Percentiles rank a stretch among this genome's conserved stretches.
Evolutionary conservation across 2,797 vertebrate genomes (phyloP).

Genomic region (Labroides dimidiatus): DNA sequence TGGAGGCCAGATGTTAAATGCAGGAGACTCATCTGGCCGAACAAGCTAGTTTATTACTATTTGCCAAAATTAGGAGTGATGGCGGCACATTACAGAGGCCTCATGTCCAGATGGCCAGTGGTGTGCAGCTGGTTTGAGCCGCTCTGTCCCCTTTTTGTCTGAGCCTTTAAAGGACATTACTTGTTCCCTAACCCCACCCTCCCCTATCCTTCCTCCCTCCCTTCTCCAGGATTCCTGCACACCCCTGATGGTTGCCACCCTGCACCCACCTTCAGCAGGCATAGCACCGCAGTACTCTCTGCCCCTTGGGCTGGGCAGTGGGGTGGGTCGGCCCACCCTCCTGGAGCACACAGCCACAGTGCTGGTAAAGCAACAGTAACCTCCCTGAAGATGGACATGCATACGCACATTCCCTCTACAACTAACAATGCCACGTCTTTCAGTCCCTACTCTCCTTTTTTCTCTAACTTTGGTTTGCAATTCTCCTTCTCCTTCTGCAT

Average conservation of each 20-base stretch:
- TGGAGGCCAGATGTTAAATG: conserved; percentile 49
- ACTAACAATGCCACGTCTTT: conserved; percentile 67
- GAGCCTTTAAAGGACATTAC: conserved; percentile 39
- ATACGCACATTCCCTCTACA: conserved; percentile 36
- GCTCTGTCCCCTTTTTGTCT: conserved; percentile 11
- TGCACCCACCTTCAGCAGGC: conserved; percentile 97
- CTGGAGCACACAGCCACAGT: conserved; percentile 99
- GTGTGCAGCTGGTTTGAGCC: conserved; percentile 33
- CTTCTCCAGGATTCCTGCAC: conserved; percentile 98
- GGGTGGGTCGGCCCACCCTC: conserved; percentile 95
- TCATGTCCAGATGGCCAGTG: conserved; percentile 44
- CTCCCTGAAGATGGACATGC: conserved; percentile 54
- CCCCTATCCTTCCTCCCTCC: conserved; percentile 88
- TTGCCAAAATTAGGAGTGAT: conserved; percentile 33
- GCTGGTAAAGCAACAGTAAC: conserved; percentile 92
- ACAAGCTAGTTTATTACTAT: conserved; percentile 30
- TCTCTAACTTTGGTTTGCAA: conserved; percentile 47
- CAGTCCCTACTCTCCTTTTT: conserved; percentile 23
- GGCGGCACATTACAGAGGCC: conserved; percentile 28
- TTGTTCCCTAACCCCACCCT: conserved; percentile 70
- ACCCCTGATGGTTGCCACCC: conserved; percentile 99
- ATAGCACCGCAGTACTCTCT: conserved; percentile 98
- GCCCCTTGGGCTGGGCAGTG: conserved; percentile 95
- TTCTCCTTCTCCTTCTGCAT: conserved; percentile 27
- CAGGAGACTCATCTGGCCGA: conserved; percentile 26